Evolutionary conservation across 2,113 vertebrate species (phyloP).

Genomic region (Rattus rattus): DNA sequence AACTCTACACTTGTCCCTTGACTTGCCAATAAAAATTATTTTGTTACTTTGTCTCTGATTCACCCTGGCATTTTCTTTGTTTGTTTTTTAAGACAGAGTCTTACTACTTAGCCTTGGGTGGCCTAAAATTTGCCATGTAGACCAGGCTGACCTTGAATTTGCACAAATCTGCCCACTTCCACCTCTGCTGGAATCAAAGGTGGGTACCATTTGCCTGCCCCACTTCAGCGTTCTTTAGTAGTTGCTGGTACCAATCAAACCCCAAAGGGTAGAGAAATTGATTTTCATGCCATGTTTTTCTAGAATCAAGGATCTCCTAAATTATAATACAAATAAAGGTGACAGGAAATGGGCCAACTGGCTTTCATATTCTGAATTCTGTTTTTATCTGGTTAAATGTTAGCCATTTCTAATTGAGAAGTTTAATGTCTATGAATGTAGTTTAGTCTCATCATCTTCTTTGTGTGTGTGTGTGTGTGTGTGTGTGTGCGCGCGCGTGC

Average conservation of each 20-base stretch:
- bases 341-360: background rate
- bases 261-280: background rate
- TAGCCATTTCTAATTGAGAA: constrained; percentile 18
- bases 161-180: background rate
- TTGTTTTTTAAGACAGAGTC: background rate
- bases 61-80: background rate
- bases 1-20: background rate
- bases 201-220: background rate
- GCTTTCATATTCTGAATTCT: background rate
- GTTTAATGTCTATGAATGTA: background rate
- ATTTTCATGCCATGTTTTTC: background rate
- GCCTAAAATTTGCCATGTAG: background rate
- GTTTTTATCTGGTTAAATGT: background rate
- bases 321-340: background rate
- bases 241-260: background rate
- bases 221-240: background rate
- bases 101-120: background rate
- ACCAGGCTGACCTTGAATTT: background rate
- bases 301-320: background rate
- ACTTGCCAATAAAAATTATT: background rate
- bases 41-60: background rate
- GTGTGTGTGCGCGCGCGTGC: background rate
- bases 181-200: background rate
- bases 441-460: background rate
- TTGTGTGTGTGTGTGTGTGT: background rate